A percentile compares a stretch with the other conserved stretches of the same genome.
Evolutionary conservation across 2,113 vertebrate species (phyloP).

Genomic region (Acinonyx jubatus): DNA sequence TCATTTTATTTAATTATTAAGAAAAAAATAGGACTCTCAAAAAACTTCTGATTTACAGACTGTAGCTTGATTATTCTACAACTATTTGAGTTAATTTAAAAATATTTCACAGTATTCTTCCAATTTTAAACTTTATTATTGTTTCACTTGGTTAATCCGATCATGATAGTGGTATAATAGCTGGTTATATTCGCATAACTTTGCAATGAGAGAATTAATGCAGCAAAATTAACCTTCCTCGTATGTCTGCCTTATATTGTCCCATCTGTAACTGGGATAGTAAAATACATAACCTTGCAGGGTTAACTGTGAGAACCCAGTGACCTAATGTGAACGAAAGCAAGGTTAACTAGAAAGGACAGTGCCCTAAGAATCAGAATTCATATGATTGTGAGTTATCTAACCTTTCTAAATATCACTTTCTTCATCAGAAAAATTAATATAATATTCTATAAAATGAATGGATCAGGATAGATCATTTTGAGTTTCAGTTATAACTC

Average conservation of each 20-base stretch:
- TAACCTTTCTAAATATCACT: neutral
- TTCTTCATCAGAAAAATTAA: conserved; percentile 1
- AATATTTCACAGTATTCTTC: neutral
- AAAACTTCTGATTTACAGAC: neutral
- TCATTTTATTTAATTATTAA: conserved; percentile 34
- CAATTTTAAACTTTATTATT: neutral
- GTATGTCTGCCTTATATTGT: neutral
- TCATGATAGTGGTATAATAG: neutral
- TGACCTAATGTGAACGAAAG: neutral
- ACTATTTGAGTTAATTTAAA: neutral
- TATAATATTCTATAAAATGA: neutral
- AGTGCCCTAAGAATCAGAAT: neutral
- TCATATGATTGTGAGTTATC: neutral
- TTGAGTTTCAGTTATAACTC: neutral
- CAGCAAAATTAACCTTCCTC: neutral
- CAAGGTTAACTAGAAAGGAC: neutral
- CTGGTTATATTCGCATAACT: neutral
- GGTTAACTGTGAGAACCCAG: neutral
- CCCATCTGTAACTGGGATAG: neutral
- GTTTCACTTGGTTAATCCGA: conserved; percentile 4
- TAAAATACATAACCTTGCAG: neutral
- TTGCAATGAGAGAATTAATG: neutral
- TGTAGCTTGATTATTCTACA: neutral
- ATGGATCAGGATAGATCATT: neutral
- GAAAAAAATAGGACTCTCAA: neutral